A percentile compares a stretch with the other conserved stretches of the same genome.
phyloP scores from a whole-genome alignment of 2,888 invertebrate species.

The Calliphora vomitoria region DNA sequence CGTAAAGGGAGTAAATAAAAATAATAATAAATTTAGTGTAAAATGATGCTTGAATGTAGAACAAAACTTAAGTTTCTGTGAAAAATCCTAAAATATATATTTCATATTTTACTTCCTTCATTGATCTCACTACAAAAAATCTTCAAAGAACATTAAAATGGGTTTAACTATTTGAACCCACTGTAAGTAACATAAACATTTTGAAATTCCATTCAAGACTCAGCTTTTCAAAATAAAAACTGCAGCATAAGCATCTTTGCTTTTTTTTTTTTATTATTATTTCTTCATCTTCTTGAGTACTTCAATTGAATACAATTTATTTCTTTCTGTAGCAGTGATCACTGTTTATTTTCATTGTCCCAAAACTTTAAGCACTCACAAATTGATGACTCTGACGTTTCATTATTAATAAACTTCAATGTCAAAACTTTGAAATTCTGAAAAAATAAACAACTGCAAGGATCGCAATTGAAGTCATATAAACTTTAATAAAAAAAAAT shows the following conservation, averaged over 20 bases:
- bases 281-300: slow-evolving; percentile 4
- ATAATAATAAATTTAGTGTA: no score
- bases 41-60: neutral
- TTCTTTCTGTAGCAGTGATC: slow-evolving; percentile 35
- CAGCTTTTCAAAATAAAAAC: slow-evolving; percentile 14
- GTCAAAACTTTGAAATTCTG: slow-evolving; percentile 39
- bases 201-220: neutral
- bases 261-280: slow-evolving; percentile 1
- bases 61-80: neutral
- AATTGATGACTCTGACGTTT: slow-evolving; percentile 45
- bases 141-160: neutral
- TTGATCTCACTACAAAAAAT: neutral
- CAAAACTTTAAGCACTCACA: slow-evolving; percentile 22
- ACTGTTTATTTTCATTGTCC: slow-evolving; percentile 49
- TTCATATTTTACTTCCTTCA: no score
- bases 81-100: no score
- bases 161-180: neutral
- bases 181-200: neutral
- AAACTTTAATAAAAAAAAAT: neutral
- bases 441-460: slow-evolving; percentile 13
- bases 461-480: slow-evolving; percentile 34
- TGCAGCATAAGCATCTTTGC: slow-evolving; percentile 45
- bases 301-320: slow-evolving; percentile 42
- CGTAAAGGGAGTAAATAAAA: no score
- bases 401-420: slow-evolving; percentile 57